Base-by-base conservation (phyloP, 92 coral and sea anemone genomes). In the Blastomussa wellsi region DNA sequence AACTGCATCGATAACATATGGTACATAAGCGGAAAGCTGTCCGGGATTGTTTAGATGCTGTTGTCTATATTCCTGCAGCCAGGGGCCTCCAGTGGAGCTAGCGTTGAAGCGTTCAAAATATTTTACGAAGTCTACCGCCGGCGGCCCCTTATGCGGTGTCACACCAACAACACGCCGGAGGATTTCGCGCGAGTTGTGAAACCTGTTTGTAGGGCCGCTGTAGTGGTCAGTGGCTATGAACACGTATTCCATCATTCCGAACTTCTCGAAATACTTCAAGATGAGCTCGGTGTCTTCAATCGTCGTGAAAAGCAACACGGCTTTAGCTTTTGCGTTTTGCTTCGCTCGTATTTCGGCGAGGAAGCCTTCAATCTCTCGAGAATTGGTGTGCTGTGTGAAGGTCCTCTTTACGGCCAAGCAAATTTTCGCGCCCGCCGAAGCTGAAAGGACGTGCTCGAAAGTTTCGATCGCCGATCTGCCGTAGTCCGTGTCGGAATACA, bases 401-500 rank as follows among this genome's bases (percentile, higher is more conserved):
- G 90, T 48, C 47, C 74, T 81, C 38, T 90, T 90, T 33, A 93
- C 87, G 0, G 97, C 97, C n/a, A 85, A 37, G 78, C 98, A 95
- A 8, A 93, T 92, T 12, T 90, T 88, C 29, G 74, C 72, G 26
- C 83, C 75, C 15, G 31, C 37, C 20, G 92, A 81, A 32, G 88
- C 67, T 17, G 79, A 76, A 26, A 92, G 90, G 29, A 92, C 92
- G 31, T 89, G 87, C 7, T 92, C 93, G 57, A 95, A 95, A 0
- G 95, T 90, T 29, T 94, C 98, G 22, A 92, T 79, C 8, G 95
- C 98, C 9, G 97, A 95, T 12, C 97, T 78, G 14, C 98, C 98
- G 49, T 95, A 95, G 59, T 93, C 98, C 13, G 93, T 95, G 79
- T 95, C 97, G 33, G 98, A 95, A 77, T 95, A 93, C 69, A 95